phyloP scores from a whole-genome alignment of 2,113 vertebrate species.

The Ptilonorhynchus violaceus region DNA sequence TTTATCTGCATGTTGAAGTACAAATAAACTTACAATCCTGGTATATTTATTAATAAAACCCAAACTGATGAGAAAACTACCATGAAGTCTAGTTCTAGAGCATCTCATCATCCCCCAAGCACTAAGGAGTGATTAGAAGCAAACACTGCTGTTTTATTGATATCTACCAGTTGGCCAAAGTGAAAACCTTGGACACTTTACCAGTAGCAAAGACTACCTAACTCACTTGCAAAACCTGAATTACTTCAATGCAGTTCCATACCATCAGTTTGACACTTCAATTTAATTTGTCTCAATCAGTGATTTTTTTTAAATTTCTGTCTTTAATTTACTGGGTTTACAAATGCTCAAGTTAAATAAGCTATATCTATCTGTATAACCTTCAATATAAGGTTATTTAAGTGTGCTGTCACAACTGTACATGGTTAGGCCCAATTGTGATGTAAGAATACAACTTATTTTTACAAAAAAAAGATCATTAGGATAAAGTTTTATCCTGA shows the following conservation, averaged over 20 bases:
- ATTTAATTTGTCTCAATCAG: neutral
- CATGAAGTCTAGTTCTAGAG: neutral
- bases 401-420: neutral
- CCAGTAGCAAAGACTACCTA: neutral
- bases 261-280: neutral
- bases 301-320: neutral
- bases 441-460: neutral
- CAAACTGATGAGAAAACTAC: neutral
- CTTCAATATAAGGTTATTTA: neutral
- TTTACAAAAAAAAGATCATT: neutral
- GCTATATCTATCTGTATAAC: neutral
- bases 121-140: neutral
- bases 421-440: neutral
- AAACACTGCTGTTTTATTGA: neutral
- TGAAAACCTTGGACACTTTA: neutral
- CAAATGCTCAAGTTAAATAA: neutral
- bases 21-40: neutral
- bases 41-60: neutral
- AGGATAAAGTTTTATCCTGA: neutral
- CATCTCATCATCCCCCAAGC: neutral
- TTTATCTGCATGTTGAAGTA: neutral
- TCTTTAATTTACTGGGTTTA: neutral
- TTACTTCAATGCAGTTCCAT: neutral
- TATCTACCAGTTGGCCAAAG: neutral
- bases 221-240: neutral